Conservation (phyloP, 2,113 vertebrate species). For the Calidris pugnax region DNA sequence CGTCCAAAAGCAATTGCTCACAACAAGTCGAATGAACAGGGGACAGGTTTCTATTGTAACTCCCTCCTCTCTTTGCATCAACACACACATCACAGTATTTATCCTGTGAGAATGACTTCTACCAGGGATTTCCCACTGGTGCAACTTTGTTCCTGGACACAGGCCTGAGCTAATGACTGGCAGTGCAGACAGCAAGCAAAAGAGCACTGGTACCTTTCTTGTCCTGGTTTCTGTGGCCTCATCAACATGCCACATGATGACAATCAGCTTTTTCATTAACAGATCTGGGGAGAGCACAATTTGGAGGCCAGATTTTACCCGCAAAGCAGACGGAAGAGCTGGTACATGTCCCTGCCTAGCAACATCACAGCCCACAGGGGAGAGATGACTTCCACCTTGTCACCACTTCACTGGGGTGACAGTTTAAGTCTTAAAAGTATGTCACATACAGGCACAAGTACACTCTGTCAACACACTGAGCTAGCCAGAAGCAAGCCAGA, state of each 20-base stretch:
- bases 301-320: not conserved
- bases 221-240: not conserved
- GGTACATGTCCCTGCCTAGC: not conserved
- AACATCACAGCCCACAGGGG: not conserved
- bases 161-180: not conserved
- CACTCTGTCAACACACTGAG: not conserved
- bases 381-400: not conserved
- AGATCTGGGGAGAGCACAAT: not conserved
- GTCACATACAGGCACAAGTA: not conserved
- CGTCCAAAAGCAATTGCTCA: not conserved
- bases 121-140: not conserved
- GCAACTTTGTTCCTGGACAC: not conserved
- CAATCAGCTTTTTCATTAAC: not conserved
- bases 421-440: not conserved
- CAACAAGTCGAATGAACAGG: rapidly evolving
- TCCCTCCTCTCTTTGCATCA: not conserved
- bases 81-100: not conserved
- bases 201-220: not conserved
- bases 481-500: not conserved
- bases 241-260: not conserved
- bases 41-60: not conserved
- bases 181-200: not conserved
- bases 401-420: not conserved
- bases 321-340: not conserved
- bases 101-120: not conserved